phyloP scores from a whole-genome alignment of 2,113 vertebrate genomes.

The Lagenorhynchus albirostris region DNA sequence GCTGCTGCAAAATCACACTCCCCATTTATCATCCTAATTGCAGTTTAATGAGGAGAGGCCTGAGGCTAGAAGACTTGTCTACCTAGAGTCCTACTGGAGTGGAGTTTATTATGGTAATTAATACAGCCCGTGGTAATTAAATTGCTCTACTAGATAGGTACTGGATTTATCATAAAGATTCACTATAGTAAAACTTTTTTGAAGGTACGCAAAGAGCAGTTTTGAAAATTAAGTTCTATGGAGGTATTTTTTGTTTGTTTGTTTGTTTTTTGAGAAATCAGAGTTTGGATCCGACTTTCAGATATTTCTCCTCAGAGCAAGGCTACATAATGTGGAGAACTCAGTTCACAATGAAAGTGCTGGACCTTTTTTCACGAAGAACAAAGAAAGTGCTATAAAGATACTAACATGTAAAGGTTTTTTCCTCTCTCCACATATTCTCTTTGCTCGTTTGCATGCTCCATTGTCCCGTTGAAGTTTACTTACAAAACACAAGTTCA shows the following conservation, averaged over 20 bases:
- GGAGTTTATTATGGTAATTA: conserved; percentile 77
- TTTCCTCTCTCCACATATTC: background rate
- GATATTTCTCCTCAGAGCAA: conserved; percentile 6
- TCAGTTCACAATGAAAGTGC: background rate
- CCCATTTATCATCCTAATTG: conserved; percentile 85
- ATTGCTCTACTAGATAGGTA: conserved; percentile 63
- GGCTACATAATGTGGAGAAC: background rate
- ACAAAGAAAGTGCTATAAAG: background rate
- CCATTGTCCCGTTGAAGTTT: background rate
- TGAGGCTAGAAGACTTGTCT: conserved; percentile 76
- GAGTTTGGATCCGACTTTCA: conserved; percentile 40
- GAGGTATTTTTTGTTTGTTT: background rate
- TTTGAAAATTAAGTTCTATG: conserved; percentile 51
- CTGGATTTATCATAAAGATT: conserved; percentile 75
- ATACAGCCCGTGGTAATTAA: conserved; percentile 76
- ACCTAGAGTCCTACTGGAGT: conserved; percentile 73
- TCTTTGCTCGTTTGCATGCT: background rate
- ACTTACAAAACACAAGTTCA: conserved; percentile 17
- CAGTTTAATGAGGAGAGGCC: conserved; percentile 82
- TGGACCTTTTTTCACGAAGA: background rate
- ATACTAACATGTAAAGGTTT: background rate
- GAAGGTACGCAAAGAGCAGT: background rate
- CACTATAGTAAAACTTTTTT: conserved; percentile 66
- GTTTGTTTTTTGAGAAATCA: conserved; percentile 10
- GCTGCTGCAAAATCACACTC: conserved; percentile 74